These are phyloP conservation scores for Echinarachnius parma DNA, from an alignment of 53 echinoderm and acorn worm species.

Conservation along the genomic window DNA sequence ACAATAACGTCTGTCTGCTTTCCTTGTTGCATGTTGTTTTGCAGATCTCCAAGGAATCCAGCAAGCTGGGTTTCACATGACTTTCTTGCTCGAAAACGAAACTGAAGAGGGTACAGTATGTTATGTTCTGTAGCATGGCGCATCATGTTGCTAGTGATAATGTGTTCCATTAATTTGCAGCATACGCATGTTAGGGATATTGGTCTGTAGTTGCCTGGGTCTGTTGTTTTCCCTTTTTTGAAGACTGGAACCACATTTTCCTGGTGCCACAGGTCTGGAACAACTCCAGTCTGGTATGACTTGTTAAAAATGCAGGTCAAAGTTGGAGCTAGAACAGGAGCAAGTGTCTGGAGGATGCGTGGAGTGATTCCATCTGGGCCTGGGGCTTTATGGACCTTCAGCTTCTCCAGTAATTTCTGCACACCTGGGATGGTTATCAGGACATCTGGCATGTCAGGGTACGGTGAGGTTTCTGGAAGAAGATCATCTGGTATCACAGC, in stretches of 20 bases:
- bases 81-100: no score
- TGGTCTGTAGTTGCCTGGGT: conserved; percentile 13
- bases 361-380: conserved; percentile 18
- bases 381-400: conserved; percentile 11
- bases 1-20: no score
- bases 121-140: conserved; percentile 5
- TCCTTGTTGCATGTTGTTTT: no score
- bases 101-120: not conserved
- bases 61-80: no score
- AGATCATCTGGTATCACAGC: not conserved
- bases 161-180: conserved; percentile 25
- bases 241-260: conserved; percentile 20
- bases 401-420: conserved; percentile 13
- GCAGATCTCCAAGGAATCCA: no score
- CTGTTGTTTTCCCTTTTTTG: conserved; percentile 2
- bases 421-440: conserved; percentile 13
- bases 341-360: not conserved
- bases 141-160: conserved; percentile 6
- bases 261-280: conserved; percentile 18
- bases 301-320: conserved; percentile 18
- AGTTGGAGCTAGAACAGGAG: conserved; percentile 4
- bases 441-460: conserved; percentile 23
- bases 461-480: conserved; percentile 25
- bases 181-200: conserved; percentile 23
- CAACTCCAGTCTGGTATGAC: conserved; percentile 15